Evolutionary conservation across 2,113 vertebrate genomes (phyloP), one percentile per base, ranked within the genome.

Genomic region (Alaudala cheleensis): DNA sequence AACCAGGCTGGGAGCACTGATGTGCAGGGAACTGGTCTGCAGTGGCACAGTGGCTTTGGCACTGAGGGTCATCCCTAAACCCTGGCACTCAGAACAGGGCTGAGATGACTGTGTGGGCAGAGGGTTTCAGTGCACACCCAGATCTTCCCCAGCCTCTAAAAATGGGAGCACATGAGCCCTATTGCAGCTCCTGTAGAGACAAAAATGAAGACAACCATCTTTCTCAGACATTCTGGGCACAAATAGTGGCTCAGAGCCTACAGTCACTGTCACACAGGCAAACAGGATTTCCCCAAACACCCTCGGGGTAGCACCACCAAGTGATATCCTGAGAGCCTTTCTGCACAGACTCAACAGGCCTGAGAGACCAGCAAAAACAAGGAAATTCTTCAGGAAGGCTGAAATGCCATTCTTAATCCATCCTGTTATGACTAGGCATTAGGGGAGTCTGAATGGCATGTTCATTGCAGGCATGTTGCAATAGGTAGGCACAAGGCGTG

Each of bases 351-450:
- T 88, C 83, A 74, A 78, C 6, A 81, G 90, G 65, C 53, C 50
- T 66, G 61, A 88, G 79, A 92, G 81, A 94, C 70, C 72, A 94
- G 74, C 84, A 93, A 83, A 88, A 94, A 93, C 88, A 94, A 95
- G 93, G 94, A 96, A 97, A 95, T 95, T 93, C 92, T 92, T 80
- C 95, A 95, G 94, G 45, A 97, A 95, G 94, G 92, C 72, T 91
- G 93, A 95, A 96, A 97, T 97, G 91, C 97, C 92, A 76, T 88
- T 93, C 93, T 95, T 97, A 96, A 97, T 95, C 96, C 96, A 86
- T 92, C 95, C 92, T 92, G 93, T 92, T 92, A 92, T 95, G 95
- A 97, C 91, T 94, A 94, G 96, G 96, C 95, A 96, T 88, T 93
- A 96, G 77, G 91, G 82, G 72, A 93, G 79, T 77, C 94, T 83